These are phyloP conservation scores for Henricia sp. DNA, from an alignment of 53 echinoderm and acorn worm species.

Conservation along the genomic window DNA sequence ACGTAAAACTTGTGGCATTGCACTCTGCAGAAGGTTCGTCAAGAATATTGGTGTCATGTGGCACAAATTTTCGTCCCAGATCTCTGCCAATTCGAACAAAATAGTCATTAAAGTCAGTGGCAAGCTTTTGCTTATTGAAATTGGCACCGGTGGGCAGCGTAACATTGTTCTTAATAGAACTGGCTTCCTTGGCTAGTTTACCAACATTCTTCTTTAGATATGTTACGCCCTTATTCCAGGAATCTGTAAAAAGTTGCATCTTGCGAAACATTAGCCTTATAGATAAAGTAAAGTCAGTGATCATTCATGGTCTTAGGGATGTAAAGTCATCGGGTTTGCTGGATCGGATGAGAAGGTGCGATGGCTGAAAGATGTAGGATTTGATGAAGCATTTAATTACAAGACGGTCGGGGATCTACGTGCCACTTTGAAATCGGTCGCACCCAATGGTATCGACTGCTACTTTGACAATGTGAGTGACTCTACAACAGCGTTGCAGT, in stretches of 20 bases:
- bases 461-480: too few species aligned
- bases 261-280: background rate
- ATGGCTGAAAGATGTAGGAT: too few species aligned
- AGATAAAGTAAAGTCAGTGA: background rate
- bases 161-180: background rate
- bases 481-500: too few species aligned
- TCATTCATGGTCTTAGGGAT: background rate
- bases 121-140: background rate
- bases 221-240: background rate
- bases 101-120: background rate
- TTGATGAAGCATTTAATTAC: background rate
- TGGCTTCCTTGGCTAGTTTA: too few species aligned
- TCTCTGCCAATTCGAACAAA: background rate
- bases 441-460: too few species aligned
- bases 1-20: background rate
- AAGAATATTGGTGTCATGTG: background rate
- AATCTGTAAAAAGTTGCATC: background rate
- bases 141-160: background rate
- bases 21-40: background rate
- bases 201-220: too few species aligned
- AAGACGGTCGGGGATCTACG: background rate
- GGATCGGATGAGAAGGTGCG: too few species aligned
- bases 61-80: background rate
- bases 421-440: too few species aligned
- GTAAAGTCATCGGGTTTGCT: too few species aligned